Percentiles rank a stretch among this genome's conserved stretches.
Evolutionary conservation across 2,113 vertebrate genomes (phyloP).

Genomic region (Ammospiza caudacuta): DNA sequence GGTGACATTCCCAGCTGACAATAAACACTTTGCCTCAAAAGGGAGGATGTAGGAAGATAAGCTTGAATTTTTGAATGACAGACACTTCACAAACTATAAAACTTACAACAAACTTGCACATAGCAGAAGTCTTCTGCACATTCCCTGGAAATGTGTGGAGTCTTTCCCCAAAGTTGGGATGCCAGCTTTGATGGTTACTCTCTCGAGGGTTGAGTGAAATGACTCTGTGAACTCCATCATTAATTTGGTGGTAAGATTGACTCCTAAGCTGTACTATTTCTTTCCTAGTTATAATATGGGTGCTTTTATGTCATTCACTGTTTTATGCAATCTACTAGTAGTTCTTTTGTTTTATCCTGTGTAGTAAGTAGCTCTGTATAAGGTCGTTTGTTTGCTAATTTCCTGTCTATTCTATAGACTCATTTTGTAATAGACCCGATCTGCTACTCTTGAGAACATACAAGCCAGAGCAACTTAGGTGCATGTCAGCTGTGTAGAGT

Average conservation of each 20-base stretch:
- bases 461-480: background rate
- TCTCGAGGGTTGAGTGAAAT: background rate
- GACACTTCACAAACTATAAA: background rate
- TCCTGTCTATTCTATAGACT: background rate
- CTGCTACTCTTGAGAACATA: background rate
- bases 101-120: background rate
- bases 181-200: background rate
- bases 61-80: background rate
- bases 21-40: background rate
- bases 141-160: background rate
- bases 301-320: fast-evolving
- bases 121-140: background rate
- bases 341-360: background rate
- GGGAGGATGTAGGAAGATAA: background rate
- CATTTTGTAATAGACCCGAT: background rate
- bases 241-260: background rate
- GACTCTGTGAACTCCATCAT: background rate
- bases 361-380: background rate
- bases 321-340: background rate
- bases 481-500: background rate
- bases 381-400: background rate
- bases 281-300: too few relatives aligned
- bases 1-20: background rate
- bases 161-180: background rate
- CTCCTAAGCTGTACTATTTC: background rate